Conservation (phyloP, 1,140 invertebrate species). For the Temnothorax longispinosus region DNA sequence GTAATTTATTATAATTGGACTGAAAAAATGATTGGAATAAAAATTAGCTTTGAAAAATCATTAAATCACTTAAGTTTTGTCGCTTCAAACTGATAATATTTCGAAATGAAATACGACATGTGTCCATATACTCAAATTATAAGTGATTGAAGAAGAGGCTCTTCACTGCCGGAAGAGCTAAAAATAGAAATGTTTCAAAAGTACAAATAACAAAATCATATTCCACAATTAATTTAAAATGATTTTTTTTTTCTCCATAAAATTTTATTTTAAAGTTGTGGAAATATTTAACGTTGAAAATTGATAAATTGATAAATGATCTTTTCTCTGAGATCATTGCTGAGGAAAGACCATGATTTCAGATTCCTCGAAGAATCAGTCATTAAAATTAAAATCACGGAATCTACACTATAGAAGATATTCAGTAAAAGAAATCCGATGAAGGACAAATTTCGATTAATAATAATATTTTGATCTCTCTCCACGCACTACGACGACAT, state of each 20-base stretch:
- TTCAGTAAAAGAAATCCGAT: too few species aligned
- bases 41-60: neutral
- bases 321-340: neutral
- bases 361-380: neutral
- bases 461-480: neutral
- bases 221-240: neutral
- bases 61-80: neutral
- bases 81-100: neutral
- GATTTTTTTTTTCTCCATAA: neutral
- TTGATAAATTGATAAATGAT: neutral
- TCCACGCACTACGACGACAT: neutral
- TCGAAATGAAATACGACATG: neutral
- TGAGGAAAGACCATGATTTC: neutral
- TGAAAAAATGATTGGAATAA: neutral
- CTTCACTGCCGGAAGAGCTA: neutral
- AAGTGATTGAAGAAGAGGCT: neutral
- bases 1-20: slow-evolving; percentile 6
- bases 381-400: neutral
- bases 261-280: neutral
- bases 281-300: neutral
- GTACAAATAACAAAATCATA: neutral
- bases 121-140: neutral
- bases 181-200: neutral
- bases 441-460: neutral
- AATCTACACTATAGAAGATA: neutral